These are phyloP conservation scores for Dorcus hopei DNA, from an alignment of 2,888 invertebrate species.

Conservation along the genomic window DNA sequence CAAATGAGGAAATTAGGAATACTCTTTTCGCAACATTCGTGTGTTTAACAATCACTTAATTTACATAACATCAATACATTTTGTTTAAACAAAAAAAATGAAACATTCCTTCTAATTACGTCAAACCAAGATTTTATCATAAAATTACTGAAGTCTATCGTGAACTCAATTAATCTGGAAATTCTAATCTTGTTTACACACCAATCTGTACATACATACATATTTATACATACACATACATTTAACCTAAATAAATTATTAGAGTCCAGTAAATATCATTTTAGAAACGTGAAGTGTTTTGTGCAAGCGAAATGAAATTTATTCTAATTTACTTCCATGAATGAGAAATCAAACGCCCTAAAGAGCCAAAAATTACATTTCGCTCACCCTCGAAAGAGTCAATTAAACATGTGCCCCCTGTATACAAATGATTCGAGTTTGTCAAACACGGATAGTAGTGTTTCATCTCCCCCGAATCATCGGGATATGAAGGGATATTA, in stretches of 20 bases:
- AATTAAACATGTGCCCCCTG: slow-evolving; percentile 45
- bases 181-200: background rate
- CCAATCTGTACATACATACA: background rate
- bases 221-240: background rate
- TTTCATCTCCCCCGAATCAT: slow-evolving; percentile 30
- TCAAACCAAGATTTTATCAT: background rate
- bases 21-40: too few species aligned
- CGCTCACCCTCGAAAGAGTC: slow-evolving; percentile 34
- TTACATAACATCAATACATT: too few species aligned
- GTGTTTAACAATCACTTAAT: too few species aligned
- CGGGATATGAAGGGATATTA: slow-evolving; percentile 31
- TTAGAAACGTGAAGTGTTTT: too few species aligned
- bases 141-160: background rate
- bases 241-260: too few species aligned
- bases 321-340: slow-evolving; percentile 7
- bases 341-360: slow-evolving; percentile 18
- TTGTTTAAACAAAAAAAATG: too few species aligned
- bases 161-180: background rate
- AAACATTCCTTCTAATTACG: background rate
- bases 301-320: background rate
- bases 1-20: too few species aligned
- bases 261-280: too few species aligned
- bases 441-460: slow-evolving; percentile 45
- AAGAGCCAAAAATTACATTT: slow-evolving; percentile 27
- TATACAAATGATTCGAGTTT: slow-evolving; percentile 46